These are phyloP conservation scores for Trachythela sp. DNA, from an alignment of 64 coral and sea anemone genomes.

Conservation along the genomic window DNA sequence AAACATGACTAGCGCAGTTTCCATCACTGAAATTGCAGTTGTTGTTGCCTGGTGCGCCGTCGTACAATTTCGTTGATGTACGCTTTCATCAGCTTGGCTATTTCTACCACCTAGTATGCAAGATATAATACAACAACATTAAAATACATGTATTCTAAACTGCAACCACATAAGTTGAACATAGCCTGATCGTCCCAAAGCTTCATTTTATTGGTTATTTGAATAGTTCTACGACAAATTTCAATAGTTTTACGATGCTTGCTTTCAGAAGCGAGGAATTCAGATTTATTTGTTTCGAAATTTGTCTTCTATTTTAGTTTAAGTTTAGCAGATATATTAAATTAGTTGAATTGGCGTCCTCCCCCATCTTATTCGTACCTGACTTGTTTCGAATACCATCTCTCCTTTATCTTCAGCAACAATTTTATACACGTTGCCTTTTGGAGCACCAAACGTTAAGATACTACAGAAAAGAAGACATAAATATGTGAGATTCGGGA, in stretches of 20 bases:
- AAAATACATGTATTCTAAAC: too few species aligned
- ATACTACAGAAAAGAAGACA: constrained; percentile 60
- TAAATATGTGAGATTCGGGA: background rate
- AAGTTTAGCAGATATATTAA: too few species aligned
- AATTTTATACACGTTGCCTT: constrained; percentile 86
- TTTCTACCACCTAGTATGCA: constrained; percentile 71
- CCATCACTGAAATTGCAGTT: background rate
- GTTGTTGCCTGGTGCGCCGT: constrained; percentile 40
- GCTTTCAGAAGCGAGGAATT: too few species aligned
- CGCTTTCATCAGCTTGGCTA: constrained; percentile 99
- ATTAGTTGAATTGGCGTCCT: too few species aligned
- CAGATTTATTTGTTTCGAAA: too few species aligned
- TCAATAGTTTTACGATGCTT: too few species aligned
- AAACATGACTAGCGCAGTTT: background rate
- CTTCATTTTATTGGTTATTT: too few species aligned
- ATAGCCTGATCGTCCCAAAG: too few species aligned
- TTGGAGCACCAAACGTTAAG: constrained; percentile 95
- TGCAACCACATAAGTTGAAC: too few species aligned
- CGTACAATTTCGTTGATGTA: constrained; percentile 99
- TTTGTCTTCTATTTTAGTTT: too few species aligned
- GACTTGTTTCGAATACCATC: constrained; percentile 85
- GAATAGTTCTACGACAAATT: too few species aligned
- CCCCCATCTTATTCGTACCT: constrained; percentile 49
- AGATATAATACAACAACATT: too few species aligned
- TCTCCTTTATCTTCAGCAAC: constrained; percentile 74